Base-by-base conservation (phyloP, 2,113 vertebrate species). In the Sinocyclocheilus anophthalmus region DNA sequence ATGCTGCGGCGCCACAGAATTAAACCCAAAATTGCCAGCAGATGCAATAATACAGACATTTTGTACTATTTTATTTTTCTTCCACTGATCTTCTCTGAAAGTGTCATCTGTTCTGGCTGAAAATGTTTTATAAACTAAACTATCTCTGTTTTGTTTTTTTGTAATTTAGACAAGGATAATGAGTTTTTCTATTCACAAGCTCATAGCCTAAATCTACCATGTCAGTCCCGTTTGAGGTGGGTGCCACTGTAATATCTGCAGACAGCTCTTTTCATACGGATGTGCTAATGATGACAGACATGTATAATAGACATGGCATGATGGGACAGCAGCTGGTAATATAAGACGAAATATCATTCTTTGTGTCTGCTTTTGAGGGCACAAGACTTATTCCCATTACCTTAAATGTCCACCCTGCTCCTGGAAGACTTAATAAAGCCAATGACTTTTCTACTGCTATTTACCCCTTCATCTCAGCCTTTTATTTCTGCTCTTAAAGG, bases 261-360 rank as follows among this genome's bases (percentile, higher is more conserved):
- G 80, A 67, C 39, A 67, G 48, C 80, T 67, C 9, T 45, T 65
- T 20, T 77, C 69, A 81, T 88, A 63, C 26, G 61, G 85, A 92
- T 86, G 63, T 86, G 39, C 87, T 91, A 93, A 81, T 86, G 86
- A 90, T 88, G 83, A 72, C 55, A 61, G 77, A 13, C 50, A 83
- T 90, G 80, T 76, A 89, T 89, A 69, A 87, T 67, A 87, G 90
- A 90, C 90, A 48, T 48, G 11, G 89, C 90, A 48, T 48, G 3
- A 92, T 91, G 90, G 88, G 78, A 59, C 65, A 89, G 83, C 80
- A 86, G 89, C 86, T 65, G 87, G 77, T 88, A 88, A 92, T 91
- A 89, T 89, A 90, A 76, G 91, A 86, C 22, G 14, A 69, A 63
- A 81, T 85, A 24, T 45, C 13, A 57, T 72, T 53, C 37, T 84